These are phyloP conservation scores for Lathronympha strigana DNA, from an alignment of 2,888 invertebrate species.

Conservation along the genomic window DNA sequence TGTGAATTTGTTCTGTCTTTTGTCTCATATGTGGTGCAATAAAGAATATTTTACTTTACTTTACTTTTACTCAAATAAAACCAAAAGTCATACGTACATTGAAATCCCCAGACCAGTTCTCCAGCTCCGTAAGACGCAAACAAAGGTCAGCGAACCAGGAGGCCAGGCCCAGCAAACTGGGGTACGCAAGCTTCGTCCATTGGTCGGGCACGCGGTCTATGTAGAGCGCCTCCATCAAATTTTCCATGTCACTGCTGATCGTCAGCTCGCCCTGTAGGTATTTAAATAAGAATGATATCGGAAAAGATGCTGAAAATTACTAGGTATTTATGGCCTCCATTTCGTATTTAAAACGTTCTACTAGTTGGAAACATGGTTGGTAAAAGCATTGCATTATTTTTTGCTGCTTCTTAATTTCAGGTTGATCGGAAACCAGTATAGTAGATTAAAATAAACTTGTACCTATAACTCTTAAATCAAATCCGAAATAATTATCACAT, in stretches of 20 bases:
- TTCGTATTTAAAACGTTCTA: no score
- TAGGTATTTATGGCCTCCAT: no score
- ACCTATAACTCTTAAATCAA: no score
- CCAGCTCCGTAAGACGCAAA: conserved; percentile 90
- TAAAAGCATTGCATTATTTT: no score
- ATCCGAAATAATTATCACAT: not conserved
- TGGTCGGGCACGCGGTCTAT: conserved; percentile 94
- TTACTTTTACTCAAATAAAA: not conserved
- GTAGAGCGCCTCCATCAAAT: conserved; percentile 92
- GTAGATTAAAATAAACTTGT: no score
- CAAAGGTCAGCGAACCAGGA: conserved; percentile 95
- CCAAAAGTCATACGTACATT: conserved; percentile 70
- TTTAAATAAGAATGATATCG: conserved; percentile 6
- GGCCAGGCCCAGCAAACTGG: conserved; percentile 91
- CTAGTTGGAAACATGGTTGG: no score
- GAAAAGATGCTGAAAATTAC: not conserved
- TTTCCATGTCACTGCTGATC: conserved; percentile 96
- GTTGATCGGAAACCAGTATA: no score
- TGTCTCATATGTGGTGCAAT: no score
- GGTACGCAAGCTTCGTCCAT: conserved; percentile 95
- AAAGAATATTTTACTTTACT: no score
- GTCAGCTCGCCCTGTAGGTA: conserved; percentile 95
- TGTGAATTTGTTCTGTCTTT: no score
- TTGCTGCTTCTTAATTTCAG: no score
- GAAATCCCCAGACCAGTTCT: conserved; percentile 95